Evolutionary conservation across 2,888 invertebrate species (phyloP), one percentile per base, ranked within the genome.

Genomic region (Lepidonotus clava): DNA sequence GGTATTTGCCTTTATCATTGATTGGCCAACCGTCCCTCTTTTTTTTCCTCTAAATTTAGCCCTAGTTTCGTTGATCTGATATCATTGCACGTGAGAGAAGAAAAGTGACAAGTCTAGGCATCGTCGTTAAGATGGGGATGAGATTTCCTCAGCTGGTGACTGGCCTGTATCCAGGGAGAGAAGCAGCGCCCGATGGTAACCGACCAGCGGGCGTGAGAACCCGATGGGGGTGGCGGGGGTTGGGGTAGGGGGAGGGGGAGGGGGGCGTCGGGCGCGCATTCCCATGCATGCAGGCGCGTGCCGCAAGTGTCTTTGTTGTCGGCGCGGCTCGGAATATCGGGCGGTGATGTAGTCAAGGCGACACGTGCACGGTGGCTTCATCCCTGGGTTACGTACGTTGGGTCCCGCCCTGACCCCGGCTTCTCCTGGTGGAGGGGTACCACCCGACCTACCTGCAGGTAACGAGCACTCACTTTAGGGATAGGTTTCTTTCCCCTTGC

Each of bases 231-330:
- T 66, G 11, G 6, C 46, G 5, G 0, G 80, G 36, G 71, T 34
- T 38, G 36, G 80, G 40, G 24, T 24, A 11, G 32, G 80, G 41
- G 80, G 80, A 34, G 28, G 76, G 76, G 40, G 41, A 46, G 66
- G 66, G 41, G 41, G 46, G 1, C 2, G 11, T 24, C 6, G 6
- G 46, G 21, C 77, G 46, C 34, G 80, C 80, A 80, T 80, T 80
- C 80, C 80, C 46, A 80, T 51, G 51, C 80, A 46, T 28, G 46
- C 80, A 34, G 28, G 38, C 4, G 32, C 32, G 8, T 5, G 76
- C 36, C 21, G 76, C 76, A 34, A 6, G 76, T 76, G 76, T 38
- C 80, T 80, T 80, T 80, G 80, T 80, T 80, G 51, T 80, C 51
- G 80, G 80, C 28, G 38, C 28, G 80, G 76, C 41, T 1, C 28